These are phyloP conservation scores for Tetrao urogallus DNA, from an alignment of 2,113 vertebrate species.

Conservation along the genomic window DNA sequence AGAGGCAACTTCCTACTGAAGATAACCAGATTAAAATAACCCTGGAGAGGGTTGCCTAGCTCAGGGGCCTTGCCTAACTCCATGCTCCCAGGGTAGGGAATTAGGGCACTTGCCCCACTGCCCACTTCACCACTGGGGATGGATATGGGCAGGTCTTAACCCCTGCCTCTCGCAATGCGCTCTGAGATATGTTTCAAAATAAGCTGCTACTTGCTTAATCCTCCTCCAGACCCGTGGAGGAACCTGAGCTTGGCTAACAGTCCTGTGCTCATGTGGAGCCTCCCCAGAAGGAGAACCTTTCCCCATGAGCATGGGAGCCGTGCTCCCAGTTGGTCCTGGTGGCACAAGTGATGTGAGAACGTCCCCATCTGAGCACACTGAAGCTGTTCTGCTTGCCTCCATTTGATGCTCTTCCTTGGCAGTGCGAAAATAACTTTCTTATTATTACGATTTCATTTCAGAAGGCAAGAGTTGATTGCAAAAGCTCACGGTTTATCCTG, in stretches of 20 bases:
- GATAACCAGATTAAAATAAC: background rate
- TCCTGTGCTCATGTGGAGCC: background rate
- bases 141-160: background rate
- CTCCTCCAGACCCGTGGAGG: background rate
- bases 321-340: accelerated
- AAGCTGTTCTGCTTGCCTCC: background rate
- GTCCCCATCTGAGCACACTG: accelerated
- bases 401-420: background rate
- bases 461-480: background rate
- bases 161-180: background rate
- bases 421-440: background rate
- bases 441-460: background rate
- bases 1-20: too few relatives aligned
- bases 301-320: accelerated
- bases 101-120: background rate
- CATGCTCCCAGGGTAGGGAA: background rate
- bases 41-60: background rate
- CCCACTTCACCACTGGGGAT: background rate
- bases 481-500: background rate
- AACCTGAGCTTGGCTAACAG: background rate
- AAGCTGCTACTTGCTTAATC: background rate
- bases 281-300: background rate
- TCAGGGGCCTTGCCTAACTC: background rate
- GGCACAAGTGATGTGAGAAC: accelerated
- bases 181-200: background rate